Conservation (phyloP, 35 echinoderm and acorn worm species). For the Amphiura filiformis region DNA sequence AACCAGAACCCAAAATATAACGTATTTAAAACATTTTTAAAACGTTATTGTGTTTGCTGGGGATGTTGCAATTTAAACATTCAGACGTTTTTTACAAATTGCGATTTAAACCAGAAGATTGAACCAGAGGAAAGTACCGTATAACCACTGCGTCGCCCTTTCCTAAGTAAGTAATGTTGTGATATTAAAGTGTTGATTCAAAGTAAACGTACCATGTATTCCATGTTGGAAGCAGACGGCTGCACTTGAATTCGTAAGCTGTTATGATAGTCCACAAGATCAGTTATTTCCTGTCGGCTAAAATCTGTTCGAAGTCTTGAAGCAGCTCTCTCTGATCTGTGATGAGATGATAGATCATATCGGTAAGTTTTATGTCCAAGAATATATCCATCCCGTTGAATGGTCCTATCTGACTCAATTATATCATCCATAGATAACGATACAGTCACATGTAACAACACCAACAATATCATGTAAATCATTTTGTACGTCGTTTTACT, state of each 20-base stretch:
- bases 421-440: background rate
- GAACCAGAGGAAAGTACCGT: no score
- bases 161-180: no score
- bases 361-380: background rate
- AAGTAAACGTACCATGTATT: slow-evolving; percentile 1
- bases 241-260: background rate
- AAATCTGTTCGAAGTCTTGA: background rate
- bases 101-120: no score
- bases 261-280: background rate
- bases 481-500: no score
- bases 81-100: no score
- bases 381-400: background rate
- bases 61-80: no score
- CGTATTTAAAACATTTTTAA: no score
- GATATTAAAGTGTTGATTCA: no score
- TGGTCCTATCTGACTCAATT: background rate
- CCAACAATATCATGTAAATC: no score
- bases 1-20: no score
- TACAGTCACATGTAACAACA: background rate
- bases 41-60: no score
- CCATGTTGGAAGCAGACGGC: background rate
- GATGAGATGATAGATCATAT: background rate
- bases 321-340: background rate
- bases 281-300: background rate
- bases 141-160: no score